Evolutionary conservation across 2,113 vertebrate species (phyloP).

Genomic region (Laterallus jamaicensis): DNA sequence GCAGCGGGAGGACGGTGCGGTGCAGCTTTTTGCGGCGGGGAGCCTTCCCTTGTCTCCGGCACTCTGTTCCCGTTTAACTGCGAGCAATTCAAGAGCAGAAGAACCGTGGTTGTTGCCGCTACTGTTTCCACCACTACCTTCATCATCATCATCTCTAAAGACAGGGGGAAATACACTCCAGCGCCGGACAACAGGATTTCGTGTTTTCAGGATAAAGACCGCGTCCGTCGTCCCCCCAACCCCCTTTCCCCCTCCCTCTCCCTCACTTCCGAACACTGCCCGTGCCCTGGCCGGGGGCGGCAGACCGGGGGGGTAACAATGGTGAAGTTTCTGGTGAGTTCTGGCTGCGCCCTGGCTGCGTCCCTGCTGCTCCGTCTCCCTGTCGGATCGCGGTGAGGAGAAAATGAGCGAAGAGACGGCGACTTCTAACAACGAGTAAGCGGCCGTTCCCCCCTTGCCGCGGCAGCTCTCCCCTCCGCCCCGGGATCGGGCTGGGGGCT

Average conservation of each 20-base stretch:
- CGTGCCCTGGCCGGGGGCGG: conserved; percentile 52
- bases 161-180: background rate
- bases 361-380: conserved; percentile 83
- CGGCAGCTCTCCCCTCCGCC: background rate
- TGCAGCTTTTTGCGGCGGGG: conserved; percentile 34
- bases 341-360: conserved; percentile 80
- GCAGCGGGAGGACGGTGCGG: conserved; percentile 58
- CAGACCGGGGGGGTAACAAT: conserved; percentile 72
- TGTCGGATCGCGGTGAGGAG: conserved; percentile 92
- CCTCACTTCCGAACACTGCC: conserved; percentile 38
- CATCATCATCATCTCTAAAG: background rate
- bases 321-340: conserved; percentile 79
- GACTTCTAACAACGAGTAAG: conserved; percentile 97
- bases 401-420: conserved; percentile 99
- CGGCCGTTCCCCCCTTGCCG: background rate
- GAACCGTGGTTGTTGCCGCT: background rate
- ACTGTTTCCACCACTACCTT: background rate
- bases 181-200: conserved; percentile 9
- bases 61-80: conserved; percentile 18
- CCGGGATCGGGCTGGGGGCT: background rate
- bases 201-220: conserved; percentile 28
- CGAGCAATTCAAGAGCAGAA: background rate
- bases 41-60: background rate
- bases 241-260: background rate
- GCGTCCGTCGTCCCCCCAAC: background rate